Evolutionary conservation across 2,113 vertebrate genomes (phyloP).

Genomic region (Istiophorus platypterus): DNA sequence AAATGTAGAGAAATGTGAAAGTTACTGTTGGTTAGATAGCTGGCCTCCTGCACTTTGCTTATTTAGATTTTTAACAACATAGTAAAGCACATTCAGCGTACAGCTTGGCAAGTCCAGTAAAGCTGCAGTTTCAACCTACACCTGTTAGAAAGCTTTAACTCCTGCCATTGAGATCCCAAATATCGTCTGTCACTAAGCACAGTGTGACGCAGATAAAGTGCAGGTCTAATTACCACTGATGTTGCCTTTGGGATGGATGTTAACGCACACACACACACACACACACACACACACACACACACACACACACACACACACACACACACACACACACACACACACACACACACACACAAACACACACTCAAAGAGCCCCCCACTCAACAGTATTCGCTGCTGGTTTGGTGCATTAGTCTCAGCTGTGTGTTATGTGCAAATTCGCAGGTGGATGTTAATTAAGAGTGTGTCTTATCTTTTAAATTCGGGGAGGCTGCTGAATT

Average conservation of each 20-base stretch:
- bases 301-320: neutral
- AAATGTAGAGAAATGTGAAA: neutral
- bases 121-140: conserved; percentile 38
- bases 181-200: conserved; percentile 41
- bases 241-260: conserved; percentile 57
- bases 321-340: neutral
- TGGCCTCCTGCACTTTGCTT: neutral
- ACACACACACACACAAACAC: neutral
- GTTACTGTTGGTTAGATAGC: neutral
- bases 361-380: conserved; percentile 1
- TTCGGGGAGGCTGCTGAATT: conserved; percentile 1
- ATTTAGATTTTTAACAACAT: neutral
- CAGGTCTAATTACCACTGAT: conserved; percentile 66
- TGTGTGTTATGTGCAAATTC: conserved; percentile 26
- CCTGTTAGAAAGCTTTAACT: conserved; percentile 56
- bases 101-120: conserved; percentile 1
- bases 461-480: conserved; percentile 14
- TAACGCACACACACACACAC: neutral
- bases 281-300: conserved; percentile 7
- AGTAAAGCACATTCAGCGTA: conserved; percentile 9
- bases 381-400: conserved; percentile 33
- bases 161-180: conserved; percentile 23
- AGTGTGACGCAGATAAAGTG: conserved; percentile 54
- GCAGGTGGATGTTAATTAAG: conserved; percentile 52
- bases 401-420: conserved; percentile 37